Base-by-base conservation (phyloP, 2,797 vertebrate genomes). In the Anas flavirostris region DNA sequence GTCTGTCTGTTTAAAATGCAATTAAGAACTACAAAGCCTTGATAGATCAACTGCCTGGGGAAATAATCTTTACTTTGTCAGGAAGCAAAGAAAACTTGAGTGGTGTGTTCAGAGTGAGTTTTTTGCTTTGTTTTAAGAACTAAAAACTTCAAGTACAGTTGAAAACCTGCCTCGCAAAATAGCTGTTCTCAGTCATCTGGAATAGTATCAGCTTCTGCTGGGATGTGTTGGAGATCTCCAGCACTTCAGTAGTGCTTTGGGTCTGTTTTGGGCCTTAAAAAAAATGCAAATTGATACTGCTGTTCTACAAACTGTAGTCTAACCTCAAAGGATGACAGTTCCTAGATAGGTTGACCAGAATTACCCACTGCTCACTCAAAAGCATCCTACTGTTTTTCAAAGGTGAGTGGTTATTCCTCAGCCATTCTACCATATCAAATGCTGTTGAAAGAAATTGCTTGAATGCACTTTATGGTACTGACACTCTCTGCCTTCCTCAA, bases 1-100 rank as follows among this genome's bases (percentile, higher is more conserved):
- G 1, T 74, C 26, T 66, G 55, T 64, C 53, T 90, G 66, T 56
- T 77, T 72, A 58, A 91, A 79, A 85, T 53, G 80, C 70, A 82
- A 16, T 62, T 86, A 83, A 91, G 23, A 35, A 39, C 79, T 72
- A 39, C 46, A 56, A 76, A 88, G 43, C 67, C 59, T 48, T 48
- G 50, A 64, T 29, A 73, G 62, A 82, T 75, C 82, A 76, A 11
- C 59, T 86, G 91, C 82, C 80, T 88, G 77, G 67, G 63, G 86
- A 88, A 82, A 86, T 15, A 18, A 86, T 82, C 63, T 86, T 93
- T 68, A 7, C 85, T 93, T 93, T 64, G 70, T 78, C 83, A 59
- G 63, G 59, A 48, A 88, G 67, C 28, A 67, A 48, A 90, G 48
- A 41, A 72, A 94, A 35, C 37, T 16, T 39, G 29, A 58, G 22